Conservation (phyloP, 2,113 vertebrate species). For the Aix galericulata region DNA sequence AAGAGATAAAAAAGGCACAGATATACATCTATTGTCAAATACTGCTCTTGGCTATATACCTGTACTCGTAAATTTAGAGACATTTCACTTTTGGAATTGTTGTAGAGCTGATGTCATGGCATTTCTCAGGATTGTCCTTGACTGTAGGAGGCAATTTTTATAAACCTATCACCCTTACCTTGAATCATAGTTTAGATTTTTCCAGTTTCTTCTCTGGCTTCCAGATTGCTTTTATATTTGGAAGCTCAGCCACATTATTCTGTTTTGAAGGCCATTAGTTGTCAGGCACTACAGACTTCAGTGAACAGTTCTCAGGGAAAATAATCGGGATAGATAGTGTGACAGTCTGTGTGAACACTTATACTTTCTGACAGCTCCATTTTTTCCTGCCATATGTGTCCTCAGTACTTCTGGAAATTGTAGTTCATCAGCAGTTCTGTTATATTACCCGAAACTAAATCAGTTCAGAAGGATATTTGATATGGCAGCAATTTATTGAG, state of each 20-base stretch:
- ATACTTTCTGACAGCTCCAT: slow-evolving; percentile 61
- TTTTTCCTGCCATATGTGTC: slow-evolving; percentile 51
- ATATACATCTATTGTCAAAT: not conserved
- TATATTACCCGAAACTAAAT: slow-evolving; percentile 58
- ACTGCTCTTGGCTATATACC: not conserved
- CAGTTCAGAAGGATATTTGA: slow-evolving; percentile 52
- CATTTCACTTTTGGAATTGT: not conserved
- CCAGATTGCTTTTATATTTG: not conserved
- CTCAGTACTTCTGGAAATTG: slow-evolving; percentile 13
- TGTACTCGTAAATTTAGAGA: not conserved
- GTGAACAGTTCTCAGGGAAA: not conserved
- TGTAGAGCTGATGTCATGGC: not conserved
- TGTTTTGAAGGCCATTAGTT: not conserved
- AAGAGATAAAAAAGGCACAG: not conserved
- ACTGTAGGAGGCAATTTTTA: slow-evolving; percentile 26
- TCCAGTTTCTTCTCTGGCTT: slow-evolving; percentile 4
- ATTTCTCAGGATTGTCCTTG: not conserved
- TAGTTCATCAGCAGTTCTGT: slow-evolving; percentile 53
- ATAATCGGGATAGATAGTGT: not conserved
- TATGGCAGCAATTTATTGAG: slow-evolving; percentile 34
- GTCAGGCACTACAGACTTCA: not conserved
- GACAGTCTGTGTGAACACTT: slow-evolving; percentile 5
- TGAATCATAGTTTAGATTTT: not conserved
- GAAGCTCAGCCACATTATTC: not conserved
- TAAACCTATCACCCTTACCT: not conserved